Evolutionary conservation across 2,888 invertebrate genomes (phyloP).

Genomic region (Bombyx huttoni): DNA sequence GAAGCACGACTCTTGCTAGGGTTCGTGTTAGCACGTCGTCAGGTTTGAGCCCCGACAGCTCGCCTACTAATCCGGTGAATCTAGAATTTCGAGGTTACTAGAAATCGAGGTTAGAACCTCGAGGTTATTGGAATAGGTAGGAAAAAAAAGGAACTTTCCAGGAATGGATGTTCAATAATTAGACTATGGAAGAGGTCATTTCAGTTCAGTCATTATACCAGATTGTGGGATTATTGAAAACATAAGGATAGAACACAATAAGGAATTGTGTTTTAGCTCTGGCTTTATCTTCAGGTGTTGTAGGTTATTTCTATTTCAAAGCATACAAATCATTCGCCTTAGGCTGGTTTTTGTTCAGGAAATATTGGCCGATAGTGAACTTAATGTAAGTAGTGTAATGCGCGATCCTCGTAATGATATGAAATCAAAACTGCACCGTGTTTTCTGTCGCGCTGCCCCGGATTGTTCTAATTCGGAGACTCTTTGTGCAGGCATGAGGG

Average conservation of each 20-base stretch:
- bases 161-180: conserved; percentile 81
- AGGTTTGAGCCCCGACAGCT: too few relatives aligned
- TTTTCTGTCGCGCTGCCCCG: conserved; percentile 81
- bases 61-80: too few relatives aligned
- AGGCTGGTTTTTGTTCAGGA: conserved; percentile 80
- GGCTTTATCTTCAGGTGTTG: conserved; percentile 84
- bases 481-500: conserved; percentile 86
- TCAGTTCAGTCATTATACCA: conserved; percentile 87
- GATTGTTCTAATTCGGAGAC: conserved; percentile 86
- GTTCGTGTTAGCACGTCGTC: too few relatives aligned
- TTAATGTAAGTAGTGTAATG: conserved; percentile 84
- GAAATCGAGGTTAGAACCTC: too few relatives aligned
- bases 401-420: conserved; percentile 90
- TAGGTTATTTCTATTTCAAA: conserved; percentile 88
- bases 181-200: conserved; percentile 84
- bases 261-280: conserved; percentile 58
- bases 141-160: conserved; percentile 75
- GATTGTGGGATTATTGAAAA: conserved; percentile 90
- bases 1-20: too few relatives aligned
- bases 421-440: conserved; percentile 86
- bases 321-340: conserved; percentile 88
- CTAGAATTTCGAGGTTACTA: too few relatives aligned
- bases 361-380: conserved; percentile 77
- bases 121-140: too few relatives aligned
- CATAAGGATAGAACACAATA: conserved; percentile 70